These are phyloP conservation scores for Xiphophorus birchmanni DNA, from an alignment of 2,797 vertebrate genomes.

Conservation along the genomic window DNA sequence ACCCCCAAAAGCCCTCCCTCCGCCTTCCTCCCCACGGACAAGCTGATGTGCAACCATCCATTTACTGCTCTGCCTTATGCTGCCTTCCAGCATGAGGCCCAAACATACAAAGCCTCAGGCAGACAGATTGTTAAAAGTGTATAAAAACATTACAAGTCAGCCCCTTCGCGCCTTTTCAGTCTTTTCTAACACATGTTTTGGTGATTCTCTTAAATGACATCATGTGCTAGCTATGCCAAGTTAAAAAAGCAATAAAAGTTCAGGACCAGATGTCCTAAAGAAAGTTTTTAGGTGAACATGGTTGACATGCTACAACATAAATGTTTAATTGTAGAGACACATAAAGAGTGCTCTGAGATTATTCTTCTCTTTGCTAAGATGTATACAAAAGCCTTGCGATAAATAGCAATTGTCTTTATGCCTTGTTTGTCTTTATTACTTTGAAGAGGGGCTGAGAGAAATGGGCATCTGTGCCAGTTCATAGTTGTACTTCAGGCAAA, in stretches of 20 bases:
- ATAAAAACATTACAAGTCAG: slow-evolving; percentile 27
- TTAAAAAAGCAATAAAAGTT: slow-evolving; percentile 7
- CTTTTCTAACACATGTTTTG: slow-evolving; percentile 38
- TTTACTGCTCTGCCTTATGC: slow-evolving; percentile 44
- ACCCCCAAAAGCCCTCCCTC: background rate
- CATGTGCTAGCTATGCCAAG: slow-evolving; percentile 29
- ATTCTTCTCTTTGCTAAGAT: background rate
- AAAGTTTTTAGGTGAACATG: background rate
- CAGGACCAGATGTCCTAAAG: background rate
- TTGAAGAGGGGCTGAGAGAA: background rate
- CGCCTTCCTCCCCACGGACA: slow-evolving; percentile 37
- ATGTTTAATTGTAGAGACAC: background rate
- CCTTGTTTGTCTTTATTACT: background rate
- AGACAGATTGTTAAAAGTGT: slow-evolving; percentile 45
- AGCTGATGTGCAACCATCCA: slow-evolving; percentile 46
- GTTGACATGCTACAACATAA: background rate
- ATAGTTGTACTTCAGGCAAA: background rate
- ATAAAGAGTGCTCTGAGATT: background rate
- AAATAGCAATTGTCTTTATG: background rate
- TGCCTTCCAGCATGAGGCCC: background rate
- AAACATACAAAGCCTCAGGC: slow-evolving; percentile 40
- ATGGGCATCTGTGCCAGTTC: background rate
- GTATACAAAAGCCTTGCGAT: background rate
- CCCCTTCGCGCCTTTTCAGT: slow-evolving; percentile 34
- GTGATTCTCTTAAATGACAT: slow-evolving; percentile 27